phyloP scores from a whole-genome alignment of 2,888 invertebrate species.

The Leptopilina drosophilae region DNA sequence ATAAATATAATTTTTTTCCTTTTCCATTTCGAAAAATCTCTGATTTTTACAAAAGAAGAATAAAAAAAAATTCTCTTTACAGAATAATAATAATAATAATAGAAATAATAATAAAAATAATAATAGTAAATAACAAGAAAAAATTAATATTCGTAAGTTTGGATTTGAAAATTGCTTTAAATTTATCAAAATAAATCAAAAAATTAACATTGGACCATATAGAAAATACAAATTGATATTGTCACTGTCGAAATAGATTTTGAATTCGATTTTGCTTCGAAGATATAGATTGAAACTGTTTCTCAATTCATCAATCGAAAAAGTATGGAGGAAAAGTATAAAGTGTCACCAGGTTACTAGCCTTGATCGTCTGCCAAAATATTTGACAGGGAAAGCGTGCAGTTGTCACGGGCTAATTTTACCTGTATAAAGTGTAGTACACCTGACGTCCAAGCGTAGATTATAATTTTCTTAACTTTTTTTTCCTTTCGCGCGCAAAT shows the following conservation, averaged over 20 bases:
- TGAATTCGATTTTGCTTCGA: slow-evolving; percentile 20
- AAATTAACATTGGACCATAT: slow-evolving; percentile 22
- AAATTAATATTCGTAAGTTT: no score
- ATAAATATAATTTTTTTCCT: background rate
- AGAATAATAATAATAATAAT: no score
- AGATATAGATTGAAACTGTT: slow-evolving; percentile 36
- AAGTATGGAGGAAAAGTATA: slow-evolving; percentile 23
- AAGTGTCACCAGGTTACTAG: slow-evolving; percentile 67
- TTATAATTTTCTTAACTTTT: background rate
- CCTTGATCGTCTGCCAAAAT: slow-evolving; percentile 74
- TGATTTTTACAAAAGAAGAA: background rate
- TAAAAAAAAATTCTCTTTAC: no score
- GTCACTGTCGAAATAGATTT: slow-evolving; percentile 29
- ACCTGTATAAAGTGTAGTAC: slow-evolving; percentile 26
- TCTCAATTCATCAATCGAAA: slow-evolving; percentile 48
- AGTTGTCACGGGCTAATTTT: slow-evolving; percentile 59
- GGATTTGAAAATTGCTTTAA: background rate
- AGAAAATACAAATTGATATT: slow-evolving; percentile 4
- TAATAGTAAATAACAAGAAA: no score
- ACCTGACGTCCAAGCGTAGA: background rate
- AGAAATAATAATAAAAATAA: no score
- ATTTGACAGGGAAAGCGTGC: slow-evolving; percentile 71
- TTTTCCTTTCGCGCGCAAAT: background rate
- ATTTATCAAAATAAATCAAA: background rate
- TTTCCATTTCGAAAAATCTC: background rate